Evolutionary conservation across 2,888 invertebrate genomes (phyloP).

Genomic region (Ecliptopera silaceata): DNA sequence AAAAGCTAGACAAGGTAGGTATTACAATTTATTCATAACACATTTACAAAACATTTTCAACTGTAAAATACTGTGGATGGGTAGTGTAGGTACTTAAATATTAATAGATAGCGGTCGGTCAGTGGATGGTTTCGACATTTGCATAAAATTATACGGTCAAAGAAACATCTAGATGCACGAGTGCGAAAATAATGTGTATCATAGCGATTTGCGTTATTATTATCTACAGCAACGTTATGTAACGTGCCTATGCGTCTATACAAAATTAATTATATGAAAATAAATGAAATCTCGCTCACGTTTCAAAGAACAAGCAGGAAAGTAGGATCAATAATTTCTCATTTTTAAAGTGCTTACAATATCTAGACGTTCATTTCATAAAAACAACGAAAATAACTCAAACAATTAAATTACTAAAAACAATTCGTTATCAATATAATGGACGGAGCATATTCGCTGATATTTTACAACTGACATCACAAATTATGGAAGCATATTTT

Average conservation of each 20-base stretch:
- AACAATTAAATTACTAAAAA: conserved; percentile 30
- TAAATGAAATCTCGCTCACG: neutral
- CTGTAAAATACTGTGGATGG: conserved; percentile 57
- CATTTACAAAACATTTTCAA: conserved; percentile 59
- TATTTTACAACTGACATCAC: conserved; percentile 49
- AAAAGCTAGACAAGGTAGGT: conserved; percentile 54
- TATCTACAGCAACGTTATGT: neutral
- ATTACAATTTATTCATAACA: conserved; percentile 57
- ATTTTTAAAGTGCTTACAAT: neutral
- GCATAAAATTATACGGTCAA: conserved; percentile 17
- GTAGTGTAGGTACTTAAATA: conserved; percentile 39
- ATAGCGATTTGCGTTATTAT: neutral
- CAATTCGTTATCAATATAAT: conserved; percentile 49
- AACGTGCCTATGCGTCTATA: neutral
- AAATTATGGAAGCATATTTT: conserved; percentile 45
- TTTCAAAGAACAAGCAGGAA: neutral
- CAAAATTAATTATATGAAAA: too few relatives aligned
- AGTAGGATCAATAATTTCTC: neutral
- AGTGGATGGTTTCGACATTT: conserved; percentile 42
- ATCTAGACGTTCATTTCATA: conserved; percentile 22
- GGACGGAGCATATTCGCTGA: conserved; percentile 76
- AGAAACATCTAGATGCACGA: conserved; percentile 18
- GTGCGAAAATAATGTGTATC: conserved; percentile 3
- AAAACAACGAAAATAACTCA: conserved; percentile 18
- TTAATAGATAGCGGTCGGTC: conserved; percentile 38